Evolutionary conservation across 2,888 invertebrate genomes (phyloP), one percentile per base, ranked within the genome.

Genomic region (Thecocarcelia acutangulata): DNA sequence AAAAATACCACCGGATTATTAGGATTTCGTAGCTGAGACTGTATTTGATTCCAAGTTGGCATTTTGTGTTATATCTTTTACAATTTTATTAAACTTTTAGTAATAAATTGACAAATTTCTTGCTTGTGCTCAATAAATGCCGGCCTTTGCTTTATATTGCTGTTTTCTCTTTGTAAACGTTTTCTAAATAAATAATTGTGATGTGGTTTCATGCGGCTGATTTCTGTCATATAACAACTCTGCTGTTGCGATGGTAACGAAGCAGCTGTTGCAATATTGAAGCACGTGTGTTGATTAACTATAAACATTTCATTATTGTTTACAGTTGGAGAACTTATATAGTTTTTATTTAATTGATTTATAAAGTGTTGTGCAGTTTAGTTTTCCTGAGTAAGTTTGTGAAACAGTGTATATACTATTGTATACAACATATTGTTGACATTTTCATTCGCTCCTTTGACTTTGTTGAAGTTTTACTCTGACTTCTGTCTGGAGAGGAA

Each of bases 1-100:
- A 99, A 97, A 91, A 99, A 99, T 11, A 99, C 99, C 12, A 99
- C 97, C 0, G 99, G 99, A 91, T 99, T 99, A 87, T 97, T 97
- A 24, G 97, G 95, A 90, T 97, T 95, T 84, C 96, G 92, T 63
- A 98, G 91, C 89, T 97, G 97, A 21, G 95, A 93, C 89, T 97
- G 97, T 88, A 97, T 97, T 93, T 97, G 97, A 92, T 96, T 96
- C 97, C 97, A 97, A 83, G 96, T 96, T 13, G 97, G 97, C 97
- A 97, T 97, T 40, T 66, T 86, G 28, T 48, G 0, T 66, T 58
- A 15, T 63, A 11, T 33, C n/a, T 37, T 48, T 46, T 1, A 15
- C 48, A 3, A 56, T 13, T 4, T 37, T 15, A 48, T 1, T 59
- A 46, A 46, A 28, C n/a, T 48, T 33, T 52, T 56, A 63, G 56